Percentiles rank a stretch among this genome's conserved stretches.
phyloP scores from a whole-genome alignment of 2,797 vertebrate species.

The Ibycter americanus region DNA sequence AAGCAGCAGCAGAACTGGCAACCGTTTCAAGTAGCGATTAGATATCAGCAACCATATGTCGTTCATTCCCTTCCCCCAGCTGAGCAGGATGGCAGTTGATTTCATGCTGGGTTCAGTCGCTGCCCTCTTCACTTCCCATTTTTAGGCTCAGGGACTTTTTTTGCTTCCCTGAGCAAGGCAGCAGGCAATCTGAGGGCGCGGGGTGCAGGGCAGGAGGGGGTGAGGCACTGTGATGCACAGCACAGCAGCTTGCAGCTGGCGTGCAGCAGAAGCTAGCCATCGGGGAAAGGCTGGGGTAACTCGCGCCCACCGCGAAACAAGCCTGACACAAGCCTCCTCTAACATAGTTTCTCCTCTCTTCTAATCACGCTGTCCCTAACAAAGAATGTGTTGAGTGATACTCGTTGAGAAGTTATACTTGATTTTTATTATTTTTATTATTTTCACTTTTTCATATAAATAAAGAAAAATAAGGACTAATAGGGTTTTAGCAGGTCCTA shows the following conservation, averaged over 20 bases:
- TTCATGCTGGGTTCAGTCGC: not conserved
- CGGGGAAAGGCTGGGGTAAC: not conserved
- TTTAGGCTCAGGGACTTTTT: not conserved
- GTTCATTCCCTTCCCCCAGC: not conserved
- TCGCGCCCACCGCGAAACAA: not conserved
- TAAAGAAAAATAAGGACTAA: not conserved
- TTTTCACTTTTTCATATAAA: not conserved
- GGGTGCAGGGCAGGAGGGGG: rapidly evolving
- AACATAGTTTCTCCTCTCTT: not conserved
- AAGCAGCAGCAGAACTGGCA: not conserved
- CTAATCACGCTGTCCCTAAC: not conserved
- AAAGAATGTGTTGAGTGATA: not conserved
- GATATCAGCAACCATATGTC: not conserved
- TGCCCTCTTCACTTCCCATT: not conserved
- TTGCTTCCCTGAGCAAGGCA: not conserved
- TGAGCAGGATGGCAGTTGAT: not conserved
- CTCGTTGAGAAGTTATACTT: not conserved
- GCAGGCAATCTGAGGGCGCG: not conserved
- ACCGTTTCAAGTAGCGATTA: not conserved
- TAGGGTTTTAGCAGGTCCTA: not conserved
- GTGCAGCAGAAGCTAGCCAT: not conserved
- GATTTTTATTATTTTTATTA: not conserved
- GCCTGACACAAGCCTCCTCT: not conserved
- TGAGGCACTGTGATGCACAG: not conserved
- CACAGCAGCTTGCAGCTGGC: not conserved